These are phyloP conservation scores for Graptemys geographica DNA, from an alignment of 2,797 vertebrate species.

Conservation along the genomic window DNA sequence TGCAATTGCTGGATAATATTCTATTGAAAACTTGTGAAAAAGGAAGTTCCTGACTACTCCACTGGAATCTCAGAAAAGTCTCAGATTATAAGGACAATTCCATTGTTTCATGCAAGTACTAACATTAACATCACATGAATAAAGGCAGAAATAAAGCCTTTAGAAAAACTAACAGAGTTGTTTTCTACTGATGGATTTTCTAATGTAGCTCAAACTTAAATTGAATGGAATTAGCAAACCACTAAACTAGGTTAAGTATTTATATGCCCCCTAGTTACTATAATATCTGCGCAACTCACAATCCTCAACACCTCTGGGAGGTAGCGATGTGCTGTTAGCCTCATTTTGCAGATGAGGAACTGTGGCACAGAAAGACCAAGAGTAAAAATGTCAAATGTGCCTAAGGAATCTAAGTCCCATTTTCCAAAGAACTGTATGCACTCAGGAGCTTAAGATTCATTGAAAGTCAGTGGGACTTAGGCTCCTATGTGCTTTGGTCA, in stretches of 20 bases:
- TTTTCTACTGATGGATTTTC: background rate
- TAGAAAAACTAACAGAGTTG: background rate
- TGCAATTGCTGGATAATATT: background rate
- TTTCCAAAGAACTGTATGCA: background rate
- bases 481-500: constrained; percentile 31
- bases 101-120: background rate
- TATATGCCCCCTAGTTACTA: background rate
- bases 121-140: background rate
- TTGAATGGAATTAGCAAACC: background rate
- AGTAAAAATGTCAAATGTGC: fast-evolving
- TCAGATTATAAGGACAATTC: background rate
- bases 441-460: background rate
- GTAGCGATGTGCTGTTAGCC: background rate
- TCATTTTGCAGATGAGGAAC: background rate
- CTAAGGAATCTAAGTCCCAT: background rate
- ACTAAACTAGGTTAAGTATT: background rate
- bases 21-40: background rate
- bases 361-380: background rate
- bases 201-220: background rate
- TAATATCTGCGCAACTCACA: background rate
- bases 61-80: background rate
- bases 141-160: background rate
- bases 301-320: background rate
- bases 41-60: background rate
- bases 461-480: background rate